Base-by-base conservation (phyloP, 2,113 vertebrate species). In the Lasiurus cinereus region DNA sequence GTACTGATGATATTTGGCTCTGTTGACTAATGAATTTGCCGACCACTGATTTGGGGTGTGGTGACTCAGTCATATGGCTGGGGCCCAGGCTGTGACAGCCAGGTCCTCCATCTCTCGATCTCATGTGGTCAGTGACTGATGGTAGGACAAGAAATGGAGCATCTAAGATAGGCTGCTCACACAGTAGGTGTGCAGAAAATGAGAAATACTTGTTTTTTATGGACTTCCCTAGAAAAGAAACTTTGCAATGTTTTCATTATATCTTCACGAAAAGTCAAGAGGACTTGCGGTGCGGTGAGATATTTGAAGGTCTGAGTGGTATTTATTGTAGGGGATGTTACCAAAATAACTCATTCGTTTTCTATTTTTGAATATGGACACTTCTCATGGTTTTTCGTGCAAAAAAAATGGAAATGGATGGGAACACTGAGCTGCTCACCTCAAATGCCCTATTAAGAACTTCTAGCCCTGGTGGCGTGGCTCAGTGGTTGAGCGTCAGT, bases 361-460 rank as follows among this genome's bases (percentile, higher is more conserved):
- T 80, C 50, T 93, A 11, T 36, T 88, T 88, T 93, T 80, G 46
- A 86, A 66, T 90, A 43, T 48, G 48, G 79, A 6, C 10, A 19
- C 48, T 59, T 86, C 64, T 96, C 33, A 16, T 39, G 76, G 70
- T 90, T 80, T 39, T 74, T 11, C 67, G 24, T 52, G 33, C 59
- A 94, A 82, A 97, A 91, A 88, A 91, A 85, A 83, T 39, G 54
- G 59, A 84, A 89, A 89, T 48, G 64, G 4, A 72, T 39, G 84
- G 29, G 27, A 43, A 39, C 24, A 52, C 6, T 0, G 24, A 76
- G 39, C 78, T 59, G 22, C 46, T 90, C 66, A 59, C 52, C n/a
- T 95, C n/a, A 10, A 31, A 66, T 29, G 18, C 36, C 59, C 19
- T 67, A 9, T 11, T 15, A 77, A 48, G 83, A 64, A 73, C 31